phyloP scores from a whole-genome alignment of 1,140 invertebrate genomes.

The Philotrypesis tridentata region DNA sequence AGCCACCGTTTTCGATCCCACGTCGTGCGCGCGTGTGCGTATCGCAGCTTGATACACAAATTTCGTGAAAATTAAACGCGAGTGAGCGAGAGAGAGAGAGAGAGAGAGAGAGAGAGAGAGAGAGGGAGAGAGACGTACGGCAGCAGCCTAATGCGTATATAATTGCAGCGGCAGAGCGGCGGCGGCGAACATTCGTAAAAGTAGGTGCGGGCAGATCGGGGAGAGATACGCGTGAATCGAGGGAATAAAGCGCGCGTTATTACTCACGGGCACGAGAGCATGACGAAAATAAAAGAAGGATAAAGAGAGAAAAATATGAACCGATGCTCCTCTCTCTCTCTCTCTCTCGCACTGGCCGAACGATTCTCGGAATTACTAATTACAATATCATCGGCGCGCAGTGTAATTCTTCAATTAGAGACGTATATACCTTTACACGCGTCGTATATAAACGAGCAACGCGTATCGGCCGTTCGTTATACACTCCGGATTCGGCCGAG shows the following conservation, averaged over 20 bases:
- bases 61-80: neutral
- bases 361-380: slow-evolving; percentile 27
- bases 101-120: neutral
- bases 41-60: neutral
- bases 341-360: no score
- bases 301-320: neutral
- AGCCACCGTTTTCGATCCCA: neutral
- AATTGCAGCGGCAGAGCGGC: slow-evolving; percentile 1
- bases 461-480: no score
- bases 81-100: neutral
- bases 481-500: no score
- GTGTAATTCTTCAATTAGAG: slow-evolving; percentile 30
- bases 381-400: neutral
- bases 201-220: slow-evolving; percentile 10
- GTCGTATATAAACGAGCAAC: no score
- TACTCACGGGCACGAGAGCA: slow-evolving; percentile 48
- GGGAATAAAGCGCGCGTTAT: slow-evolving; percentile 36
- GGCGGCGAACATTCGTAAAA: slow-evolving; percentile 15
- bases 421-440: no score
- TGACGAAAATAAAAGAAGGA: slow-evolving; percentile 30
- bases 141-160: slow-evolving; percentile 20
- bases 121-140: neutral
- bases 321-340: neutral
- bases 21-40: neutral
- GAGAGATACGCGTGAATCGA: slow-evolving; percentile 12